A percentile compares a stretch with the other conserved stretches of the same genome.
Evolutionary conservation across 1,140 invertebrate genomes (phyloP).

Genomic region (Saccostrea cuccullata): DNA sequence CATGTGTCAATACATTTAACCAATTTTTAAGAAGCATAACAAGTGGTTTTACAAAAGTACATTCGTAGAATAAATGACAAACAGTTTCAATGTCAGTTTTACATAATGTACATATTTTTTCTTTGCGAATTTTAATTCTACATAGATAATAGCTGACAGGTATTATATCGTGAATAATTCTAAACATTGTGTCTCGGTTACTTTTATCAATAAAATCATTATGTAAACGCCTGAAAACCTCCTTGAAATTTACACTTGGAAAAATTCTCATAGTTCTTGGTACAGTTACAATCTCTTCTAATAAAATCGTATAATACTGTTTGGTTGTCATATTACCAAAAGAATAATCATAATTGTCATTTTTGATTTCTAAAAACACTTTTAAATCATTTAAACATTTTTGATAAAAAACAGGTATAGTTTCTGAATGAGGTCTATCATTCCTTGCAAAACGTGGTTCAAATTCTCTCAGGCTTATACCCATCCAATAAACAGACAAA

Average conservation of each 20-base stretch:
- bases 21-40: too few species aligned
- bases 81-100: neutral
- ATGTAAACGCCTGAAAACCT: constrained; percentile 1
- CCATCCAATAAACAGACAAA: neutral
- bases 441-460: constrained; percentile 10
- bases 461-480: constrained; percentile 46
- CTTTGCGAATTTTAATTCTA: too few species aligned
- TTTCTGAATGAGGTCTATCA: constrained; percentile 46
- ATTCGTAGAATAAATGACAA: too few species aligned
- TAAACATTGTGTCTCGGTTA: constrained; percentile 40
- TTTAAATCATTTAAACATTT: too few species aligned
- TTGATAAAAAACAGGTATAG: constrained; percentile 50
- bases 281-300: neutral
- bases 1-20: constrained; percentile 7
- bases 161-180: constrained; percentile 50
- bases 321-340: neutral
- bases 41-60: too few species aligned
- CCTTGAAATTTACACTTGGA: too few species aligned
- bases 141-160: constrained; percentile 43
- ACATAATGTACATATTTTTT: too few species aligned
- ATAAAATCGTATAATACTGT: neutral
- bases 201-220: constrained; percentile 34
- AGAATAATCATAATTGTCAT: neutral
- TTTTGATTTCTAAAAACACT: too few species aligned
- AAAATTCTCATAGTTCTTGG: constrained; percentile 4